Conservation (phyloP, 2,113 vertebrate genomes). For the Microcebus griseorufus region DNA sequence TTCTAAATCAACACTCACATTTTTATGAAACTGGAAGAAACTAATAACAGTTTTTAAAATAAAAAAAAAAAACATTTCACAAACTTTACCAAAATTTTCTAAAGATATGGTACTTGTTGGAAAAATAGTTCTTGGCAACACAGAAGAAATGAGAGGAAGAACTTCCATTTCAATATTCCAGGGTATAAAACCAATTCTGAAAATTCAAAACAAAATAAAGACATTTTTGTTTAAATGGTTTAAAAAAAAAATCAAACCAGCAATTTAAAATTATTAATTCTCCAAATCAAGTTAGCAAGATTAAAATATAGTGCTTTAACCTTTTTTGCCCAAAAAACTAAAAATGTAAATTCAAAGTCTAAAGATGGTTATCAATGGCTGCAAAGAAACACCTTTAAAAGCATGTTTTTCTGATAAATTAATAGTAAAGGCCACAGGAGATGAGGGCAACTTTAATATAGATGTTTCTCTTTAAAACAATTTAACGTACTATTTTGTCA, state of each 20-base stretch:
- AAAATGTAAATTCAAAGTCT: constrained; percentile 17
- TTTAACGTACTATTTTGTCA: constrained; percentile 15
- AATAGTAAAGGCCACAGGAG: background rate
- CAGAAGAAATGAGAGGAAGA: constrained; percentile 80
- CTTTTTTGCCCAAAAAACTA: background rate
- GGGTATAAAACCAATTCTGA: constrained; percentile 82
- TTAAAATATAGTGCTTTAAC: constrained; percentile 30
- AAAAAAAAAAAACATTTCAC: constrained; percentile 76
- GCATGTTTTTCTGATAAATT: background rate
- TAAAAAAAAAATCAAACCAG: constrained; percentile 19
- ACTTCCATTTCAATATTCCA: constrained; percentile 80
- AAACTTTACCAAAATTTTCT: constrained; percentile 92
- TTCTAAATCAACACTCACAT: constrained; percentile 25
- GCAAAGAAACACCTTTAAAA: constrained; percentile 11
- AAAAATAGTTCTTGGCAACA: constrained; percentile 84
- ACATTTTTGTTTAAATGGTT: constrained; percentile 28
- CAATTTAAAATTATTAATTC: constrained; percentile 41
- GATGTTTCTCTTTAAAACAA: background rate
- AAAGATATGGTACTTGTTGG: constrained; percentile 83
- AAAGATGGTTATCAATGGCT: background rate
- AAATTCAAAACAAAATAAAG: constrained; percentile 75
- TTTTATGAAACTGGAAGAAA: background rate
- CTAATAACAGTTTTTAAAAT: constrained; percentile 50
- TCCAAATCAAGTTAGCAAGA: constrained; percentile 28
- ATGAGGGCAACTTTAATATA: background rate